These are phyloP conservation scores for Neoarius graeffei DNA, from an alignment of 2,113 vertebrate genomes.

Conservation along the genomic window DNA sequence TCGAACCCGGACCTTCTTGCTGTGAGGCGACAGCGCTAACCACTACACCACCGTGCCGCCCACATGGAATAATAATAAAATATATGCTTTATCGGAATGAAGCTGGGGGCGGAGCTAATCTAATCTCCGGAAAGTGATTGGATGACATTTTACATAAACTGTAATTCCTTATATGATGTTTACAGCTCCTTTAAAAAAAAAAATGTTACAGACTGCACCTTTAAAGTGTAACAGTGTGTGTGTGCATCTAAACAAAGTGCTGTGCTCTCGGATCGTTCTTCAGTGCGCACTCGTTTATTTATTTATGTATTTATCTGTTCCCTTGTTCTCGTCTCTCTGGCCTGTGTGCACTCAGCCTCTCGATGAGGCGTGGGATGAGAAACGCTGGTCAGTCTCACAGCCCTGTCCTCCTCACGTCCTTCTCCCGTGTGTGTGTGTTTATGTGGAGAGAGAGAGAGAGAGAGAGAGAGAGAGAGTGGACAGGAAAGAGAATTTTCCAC, in stretches of 20 bases:
- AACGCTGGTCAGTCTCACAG: slow-evolving; percentile 27
- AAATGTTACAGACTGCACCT: neutral
- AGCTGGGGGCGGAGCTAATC: neutral
- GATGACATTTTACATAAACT: too few relatives aligned
- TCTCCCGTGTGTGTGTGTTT: neutral
- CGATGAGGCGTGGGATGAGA: slow-evolving; percentile 43
- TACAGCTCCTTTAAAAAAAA: neutral
- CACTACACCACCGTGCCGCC: too few relatives aligned
- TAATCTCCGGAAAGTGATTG: neutral
- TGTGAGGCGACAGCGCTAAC: too few relatives aligned
- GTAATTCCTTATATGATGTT: neutral
- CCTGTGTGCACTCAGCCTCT: slow-evolving; percentile 1
- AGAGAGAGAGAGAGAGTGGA: neutral
- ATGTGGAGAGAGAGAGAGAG: neutral
- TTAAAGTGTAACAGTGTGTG: neutral
- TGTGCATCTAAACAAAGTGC: neutral
- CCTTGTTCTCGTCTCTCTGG: slow-evolving; percentile 18
- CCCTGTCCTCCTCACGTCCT: slow-evolving; percentile 13
- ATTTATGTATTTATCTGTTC: slow-evolving; percentile 40
- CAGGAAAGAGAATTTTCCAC: slow-evolving; percentile 42
- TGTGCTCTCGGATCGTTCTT: neutral
- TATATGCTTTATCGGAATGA: neutral
- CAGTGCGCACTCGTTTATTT: slow-evolving; percentile 39
- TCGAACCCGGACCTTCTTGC: too few relatives aligned
- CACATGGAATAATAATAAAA: too few relatives aligned